Conservation (phyloP, 2,888 invertebrate species). For the Parnassius apollo region DNA sequence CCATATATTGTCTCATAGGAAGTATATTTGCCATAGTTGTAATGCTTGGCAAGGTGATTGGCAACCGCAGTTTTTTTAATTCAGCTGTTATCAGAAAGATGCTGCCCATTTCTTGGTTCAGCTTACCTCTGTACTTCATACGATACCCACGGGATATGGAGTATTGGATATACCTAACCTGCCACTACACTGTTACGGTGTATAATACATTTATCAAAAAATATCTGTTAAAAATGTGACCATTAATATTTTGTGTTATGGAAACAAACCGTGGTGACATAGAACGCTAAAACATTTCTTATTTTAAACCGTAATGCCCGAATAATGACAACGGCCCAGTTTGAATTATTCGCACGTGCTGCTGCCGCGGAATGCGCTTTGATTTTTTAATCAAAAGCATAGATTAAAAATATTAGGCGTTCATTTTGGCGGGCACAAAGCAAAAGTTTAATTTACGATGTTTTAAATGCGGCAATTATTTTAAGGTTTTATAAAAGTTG, state of each 20-base stretch:
- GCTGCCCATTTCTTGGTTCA: too few species aligned
- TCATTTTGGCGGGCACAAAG: slow-evolving; percentile 17
- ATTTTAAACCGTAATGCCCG: slow-evolving; percentile 14
- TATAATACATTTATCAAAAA: too few species aligned
- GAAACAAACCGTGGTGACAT: slow-evolving; percentile 2
- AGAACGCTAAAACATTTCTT: slow-evolving; percentile 22
- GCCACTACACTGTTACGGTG: too few species aligned
- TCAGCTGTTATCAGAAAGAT: too few species aligned
- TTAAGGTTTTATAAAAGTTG: not conserved
- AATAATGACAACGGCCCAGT: slow-evolving; percentile 27
- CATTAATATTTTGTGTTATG: slow-evolving; percentile 3
- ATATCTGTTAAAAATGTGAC: too few species aligned
- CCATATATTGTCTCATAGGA: too few species aligned
- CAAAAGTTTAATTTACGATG: slow-evolving; percentile 12
- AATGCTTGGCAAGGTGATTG: too few species aligned
- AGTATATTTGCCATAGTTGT: too few species aligned
- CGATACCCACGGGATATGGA: too few species aligned
- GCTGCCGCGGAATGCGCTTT: slow-evolving; percentile 34
- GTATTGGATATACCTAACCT: too few species aligned
- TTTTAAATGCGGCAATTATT: not conserved
- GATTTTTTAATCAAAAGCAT: slow-evolving; percentile 34
- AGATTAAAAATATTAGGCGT: slow-evolving; percentile 26
- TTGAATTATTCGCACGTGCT: slow-evolving; percentile 40
- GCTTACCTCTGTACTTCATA: too few species aligned
- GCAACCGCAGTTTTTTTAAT: too few species aligned